Evolutionary conservation across 2,113 vertebrate genomes (phyloP).

Genomic region (Hystrix cristata): DNA sequence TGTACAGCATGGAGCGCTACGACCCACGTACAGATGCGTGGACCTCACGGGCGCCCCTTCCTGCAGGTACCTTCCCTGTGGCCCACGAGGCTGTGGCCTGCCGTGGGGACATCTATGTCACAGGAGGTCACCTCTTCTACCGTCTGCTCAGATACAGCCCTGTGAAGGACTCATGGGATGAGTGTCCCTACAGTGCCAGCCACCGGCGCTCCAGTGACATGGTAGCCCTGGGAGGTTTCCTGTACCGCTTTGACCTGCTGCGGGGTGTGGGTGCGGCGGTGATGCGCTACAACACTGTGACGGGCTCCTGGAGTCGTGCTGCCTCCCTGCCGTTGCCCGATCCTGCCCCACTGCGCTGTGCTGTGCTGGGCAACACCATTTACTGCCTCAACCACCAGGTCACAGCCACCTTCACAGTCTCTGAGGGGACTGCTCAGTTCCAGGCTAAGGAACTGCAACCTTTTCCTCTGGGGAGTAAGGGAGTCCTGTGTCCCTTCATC

Average conservation of each 20-base stretch:
- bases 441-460: conserved; percentile 78
- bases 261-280: conserved; percentile 69
- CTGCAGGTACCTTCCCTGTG: conserved; percentile 84
- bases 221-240: conserved; percentile 81
- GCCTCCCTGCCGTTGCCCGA: conserved; percentile 72
- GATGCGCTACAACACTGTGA: conserved; percentile 84
- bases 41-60: conserved; percentile 80
- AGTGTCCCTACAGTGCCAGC: conserved; percentile 85
- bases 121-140: conserved; percentile 85
- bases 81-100: conserved; percentile 86
- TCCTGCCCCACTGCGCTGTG: conserved; percentile 87
- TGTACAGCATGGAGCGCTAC: conserved; percentile 85
- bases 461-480: conserved; percentile 71
- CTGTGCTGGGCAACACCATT: conserved; percentile 77
- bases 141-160: conserved; percentile 85
- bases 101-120: conserved; percentile 85
- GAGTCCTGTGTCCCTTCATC: conserved; percentile 77
- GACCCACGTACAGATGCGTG: conserved; percentile 84
- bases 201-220: conserved; percentile 84
- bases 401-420: conserved; percentile 73
- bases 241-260: conserved; percentile 86
- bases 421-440: conserved; percentile 74
- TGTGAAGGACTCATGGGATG: conserved; percentile 74
- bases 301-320: conserved; percentile 79
- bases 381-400: conserved; percentile 84